Conservation (phyloP, 2,113 vertebrate genomes). For the Ptilorrhoa leucosticta region DNA sequence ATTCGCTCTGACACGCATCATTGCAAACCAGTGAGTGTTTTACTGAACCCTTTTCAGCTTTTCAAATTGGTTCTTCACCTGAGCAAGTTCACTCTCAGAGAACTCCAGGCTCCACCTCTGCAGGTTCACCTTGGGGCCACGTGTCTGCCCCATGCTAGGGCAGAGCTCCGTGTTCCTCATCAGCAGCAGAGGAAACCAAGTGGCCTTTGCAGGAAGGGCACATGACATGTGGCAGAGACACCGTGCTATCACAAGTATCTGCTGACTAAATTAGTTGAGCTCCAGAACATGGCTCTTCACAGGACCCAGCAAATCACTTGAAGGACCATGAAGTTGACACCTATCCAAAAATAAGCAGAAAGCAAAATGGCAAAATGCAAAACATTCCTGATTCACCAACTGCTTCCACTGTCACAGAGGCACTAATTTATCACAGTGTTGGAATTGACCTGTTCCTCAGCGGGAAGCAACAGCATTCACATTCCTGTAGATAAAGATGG, state of each 20-base stretch:
- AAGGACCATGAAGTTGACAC: not conserved
- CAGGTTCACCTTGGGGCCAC: not conserved
- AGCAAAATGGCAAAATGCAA: not conserved
- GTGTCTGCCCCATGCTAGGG: accelerated
- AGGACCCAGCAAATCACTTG: not conserved
- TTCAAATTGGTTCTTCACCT: not conserved
- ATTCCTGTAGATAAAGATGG: not conserved
- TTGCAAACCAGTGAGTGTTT: not conserved
- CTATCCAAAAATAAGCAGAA: not conserved
- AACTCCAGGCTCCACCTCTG: not conserved
- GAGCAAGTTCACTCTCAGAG: not conserved
- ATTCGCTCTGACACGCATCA: accelerated
- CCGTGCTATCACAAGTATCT: not conserved
- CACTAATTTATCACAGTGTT: not conserved
- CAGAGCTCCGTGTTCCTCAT: accelerated
- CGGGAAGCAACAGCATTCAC: not conserved
- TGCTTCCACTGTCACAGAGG: not conserved
- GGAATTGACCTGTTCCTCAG: not conserved
- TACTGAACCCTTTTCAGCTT: not conserved
- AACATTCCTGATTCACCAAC: not conserved
- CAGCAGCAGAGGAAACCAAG: not conserved
- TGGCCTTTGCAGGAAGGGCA: not conserved
- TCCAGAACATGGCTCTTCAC: not conserved
- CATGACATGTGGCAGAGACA: accelerated
- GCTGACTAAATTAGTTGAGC: not conserved